Evolutionary conservation across 2,113 vertebrate species (phyloP), one percentile per base, ranked within the genome.

Genomic region (Balaeniceps rex): DNA sequence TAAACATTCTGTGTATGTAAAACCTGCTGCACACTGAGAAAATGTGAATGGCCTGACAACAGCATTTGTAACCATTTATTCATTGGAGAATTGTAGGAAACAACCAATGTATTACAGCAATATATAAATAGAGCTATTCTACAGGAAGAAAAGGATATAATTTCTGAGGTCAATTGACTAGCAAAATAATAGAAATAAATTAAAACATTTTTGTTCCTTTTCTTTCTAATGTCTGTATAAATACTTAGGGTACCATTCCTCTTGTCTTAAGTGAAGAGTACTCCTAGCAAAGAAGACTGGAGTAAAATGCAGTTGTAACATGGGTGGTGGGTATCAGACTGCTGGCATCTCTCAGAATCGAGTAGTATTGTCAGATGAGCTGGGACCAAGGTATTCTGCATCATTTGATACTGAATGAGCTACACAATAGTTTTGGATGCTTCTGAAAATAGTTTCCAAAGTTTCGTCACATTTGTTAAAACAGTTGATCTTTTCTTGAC

Each of bases 1-100:
- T 98, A 98, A 98, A 97, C 93, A 96, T 98, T 98, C 94, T 90
- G 77, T 89, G 76, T 95, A 83, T 94, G 84, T 93, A 94, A 97
- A 98, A 96, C 87, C 92, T 97, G 93, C 93, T 97, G 90, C 57
- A 74, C 60, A 80, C 77, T 90, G 89, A 85, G 97, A 96, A 97
- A 97, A 95, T 95, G 61, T 96, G 95, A 97, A 95, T 90, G 85
- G 88, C 61, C 89, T 96, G 94, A 96, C 90, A 96, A 95, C 70
- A 94, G 57, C 52, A 92, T 96, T 90, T 97, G 65, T 97, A 89
- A 83, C 88, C 93, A 83, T 94, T 65, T 93, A 97, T 97, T 96
- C 84, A 91, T 75, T 90, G 76, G 90, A 96, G 55, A 57, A 60
- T 61, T 87, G 11, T 55, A 93, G 86, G 52, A 95, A 94, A 95